Evolutionary conservation across 2,888 invertebrate species (phyloP).

Genomic region (Ceriagrion tenellum): DNA sequence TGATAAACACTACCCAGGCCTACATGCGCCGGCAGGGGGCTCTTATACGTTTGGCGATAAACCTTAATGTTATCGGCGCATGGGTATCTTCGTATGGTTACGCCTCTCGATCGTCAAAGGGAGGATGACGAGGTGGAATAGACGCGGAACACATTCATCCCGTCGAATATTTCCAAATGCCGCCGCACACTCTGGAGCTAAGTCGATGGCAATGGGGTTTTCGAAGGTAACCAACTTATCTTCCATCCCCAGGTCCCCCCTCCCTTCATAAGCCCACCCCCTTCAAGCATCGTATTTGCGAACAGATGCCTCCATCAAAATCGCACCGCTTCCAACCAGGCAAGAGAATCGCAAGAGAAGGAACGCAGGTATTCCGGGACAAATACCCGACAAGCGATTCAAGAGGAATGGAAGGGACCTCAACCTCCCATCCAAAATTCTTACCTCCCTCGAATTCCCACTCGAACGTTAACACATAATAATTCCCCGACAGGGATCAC

Average conservation of each 20-base stretch:
- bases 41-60: background rate
- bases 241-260: too few species aligned
- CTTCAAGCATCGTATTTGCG: background rate
- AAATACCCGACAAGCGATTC: background rate
- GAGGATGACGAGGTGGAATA: background rate
- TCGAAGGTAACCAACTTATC: background rate
- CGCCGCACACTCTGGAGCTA: background rate
- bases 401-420: background rate
- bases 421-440: background rate
- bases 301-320: background rate
- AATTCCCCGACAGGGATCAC: background rate
- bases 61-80: background rate
- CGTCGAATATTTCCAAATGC: background rate
- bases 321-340: background rate
- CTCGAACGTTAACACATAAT: conserved; percentile 22
- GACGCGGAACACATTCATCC: background rate
- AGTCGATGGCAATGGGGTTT: background rate
- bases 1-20: background rate
- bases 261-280: background rate
- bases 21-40: background rate
- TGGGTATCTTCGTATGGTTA: background rate
- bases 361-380: background rate
- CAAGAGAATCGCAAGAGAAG: too few species aligned
- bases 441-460: background rate
- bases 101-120: background rate